Evolutionary conservation across 2,888 invertebrate genomes (phyloP), one percentile per base, ranked within the genome.

Genomic region (Lypha dubia): DNA sequence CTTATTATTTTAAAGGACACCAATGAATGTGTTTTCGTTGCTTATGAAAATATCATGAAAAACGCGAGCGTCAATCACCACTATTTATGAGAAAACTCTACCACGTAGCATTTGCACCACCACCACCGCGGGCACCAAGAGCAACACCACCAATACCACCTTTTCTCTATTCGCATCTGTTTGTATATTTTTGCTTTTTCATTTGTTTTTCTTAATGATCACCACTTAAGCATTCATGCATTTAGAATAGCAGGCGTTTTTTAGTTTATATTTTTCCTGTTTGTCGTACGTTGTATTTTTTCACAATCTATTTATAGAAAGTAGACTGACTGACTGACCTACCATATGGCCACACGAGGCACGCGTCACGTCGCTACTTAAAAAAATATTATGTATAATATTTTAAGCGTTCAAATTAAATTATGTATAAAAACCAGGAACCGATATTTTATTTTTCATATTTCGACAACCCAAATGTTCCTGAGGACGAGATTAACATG

Each of bases 271-370:
- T 51, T 75, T 53, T 28, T 44, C 49, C 5, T 28, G 20, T 24
- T 65, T 51, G 17, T 4, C 28, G 49, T 51, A 44, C 9, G 35
- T 62, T 67, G 49, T 41, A 35, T 58, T 63, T 58, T 38, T 49
- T 41, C 38, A 74, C 68, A 81, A 84, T 70, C 77, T 81, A 81
- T 74, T 84, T 63, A 38, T 62, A 77, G 77, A 74, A 74, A 73
- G 77, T 77, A 77, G 80, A 84, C 84, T 81, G 84, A 75, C 84
- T 80, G 80, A 84, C 84, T 81, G 84, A 75, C 84, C 84, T 73
- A 77, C 80, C 84, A 84, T 84, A 84, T 84, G 84, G 80, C 84
- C 80, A 63, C 68, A 71, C 35, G 32, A 77, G 77, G 68, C 84
- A 84, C 84, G 84, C 84, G 84, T 74, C 84, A 74, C 15, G 44